phyloP scores from a whole-genome alignment of 2,888 invertebrate species.

The Nebria brevicollis region DNA sequence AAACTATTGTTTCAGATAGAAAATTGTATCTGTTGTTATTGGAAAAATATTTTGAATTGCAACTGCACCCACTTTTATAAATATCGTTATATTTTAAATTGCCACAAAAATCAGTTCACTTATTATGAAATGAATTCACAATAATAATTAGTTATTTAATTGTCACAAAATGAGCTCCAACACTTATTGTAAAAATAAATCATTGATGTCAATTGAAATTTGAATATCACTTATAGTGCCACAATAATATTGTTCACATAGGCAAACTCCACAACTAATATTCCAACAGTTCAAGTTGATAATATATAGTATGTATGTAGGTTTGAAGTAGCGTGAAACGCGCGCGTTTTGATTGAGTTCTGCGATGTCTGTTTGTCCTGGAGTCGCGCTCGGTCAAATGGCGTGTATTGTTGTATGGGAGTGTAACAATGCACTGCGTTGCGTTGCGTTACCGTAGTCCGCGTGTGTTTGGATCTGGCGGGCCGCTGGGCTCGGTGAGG shows the following conservation, averaged over 20 bases:
- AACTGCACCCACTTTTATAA: neutral
- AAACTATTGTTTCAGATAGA: no score
- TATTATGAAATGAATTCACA: neutral
- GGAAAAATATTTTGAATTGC: no score
- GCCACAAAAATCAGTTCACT: neutral
- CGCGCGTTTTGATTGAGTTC: neutral
- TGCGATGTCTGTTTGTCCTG: neutral
- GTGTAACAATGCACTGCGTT: slow-evolving; percentile 35
- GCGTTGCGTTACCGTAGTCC: slow-evolving; percentile 22
- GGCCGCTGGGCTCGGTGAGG: slow-evolving; percentile 20
- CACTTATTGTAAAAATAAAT: no score
- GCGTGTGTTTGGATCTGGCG: slow-evolving; percentile 5
- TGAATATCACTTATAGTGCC: neutral
- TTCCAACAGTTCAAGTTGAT: neutral
- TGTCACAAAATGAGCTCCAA: no score
- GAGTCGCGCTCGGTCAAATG: neutral
- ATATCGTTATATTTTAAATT: neutral
- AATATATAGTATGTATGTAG: neutral
- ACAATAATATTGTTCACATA: neutral
- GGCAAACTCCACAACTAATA: neutral
- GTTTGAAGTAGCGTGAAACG: neutral
- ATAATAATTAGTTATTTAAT: neutral
- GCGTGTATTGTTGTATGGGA: slow-evolving; percentile 19
- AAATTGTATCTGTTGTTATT: no score
- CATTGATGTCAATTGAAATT: no score